Evolutionary conservation across 2,113 vertebrate species (phyloP).

Genomic region (Cyprinodon brontotheroides): DNA sequence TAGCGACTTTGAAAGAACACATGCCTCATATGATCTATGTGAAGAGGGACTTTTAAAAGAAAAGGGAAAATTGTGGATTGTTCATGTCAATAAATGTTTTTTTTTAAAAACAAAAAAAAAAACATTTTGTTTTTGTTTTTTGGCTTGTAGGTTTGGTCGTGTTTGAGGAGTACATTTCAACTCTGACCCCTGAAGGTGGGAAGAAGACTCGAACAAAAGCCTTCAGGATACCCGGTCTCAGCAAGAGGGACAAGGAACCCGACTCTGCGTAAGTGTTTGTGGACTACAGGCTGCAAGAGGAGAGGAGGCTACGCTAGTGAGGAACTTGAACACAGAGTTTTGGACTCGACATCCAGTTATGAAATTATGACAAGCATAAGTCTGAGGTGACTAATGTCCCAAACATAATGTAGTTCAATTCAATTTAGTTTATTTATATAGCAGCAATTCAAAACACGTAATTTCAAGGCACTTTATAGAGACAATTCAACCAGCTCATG

Average conservation of each 20-base stretch:
- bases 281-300: background rate
- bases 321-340: too few relatives aligned
- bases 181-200: slow-evolving; percentile 77
- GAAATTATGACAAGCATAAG: too few relatives aligned
- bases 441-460: too few relatives aligned
- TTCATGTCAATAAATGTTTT: background rate
- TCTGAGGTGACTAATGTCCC: too few relatives aligned
- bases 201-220: slow-evolving; percentile 88
- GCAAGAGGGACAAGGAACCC: slow-evolving; percentile 87
- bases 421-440: too few relatives aligned
- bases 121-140: background rate
- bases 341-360: too few relatives aligned
- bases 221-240: slow-evolving; percentile 90
- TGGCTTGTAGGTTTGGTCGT: slow-evolving; percentile 80
- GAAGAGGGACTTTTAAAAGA: background rate
- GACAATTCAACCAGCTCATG: too few relatives aligned
- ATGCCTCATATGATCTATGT: too few relatives aligned
- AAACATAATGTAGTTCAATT: too few relatives aligned
- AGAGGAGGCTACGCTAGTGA: background rate
- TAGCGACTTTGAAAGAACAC: too few relatives aligned
- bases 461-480: too few relatives aligned
- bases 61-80: background rate
- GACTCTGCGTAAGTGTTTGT: slow-evolving; percentile 79
- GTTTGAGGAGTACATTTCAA: slow-evolving; percentile 85
- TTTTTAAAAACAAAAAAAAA: background rate